A percentile compares a stretch with the other conserved stretches of the same genome.
phyloP scores from a whole-genome alignment of 2,113 vertebrate genomes.

The Greenwoodochromis staneri region DNA sequence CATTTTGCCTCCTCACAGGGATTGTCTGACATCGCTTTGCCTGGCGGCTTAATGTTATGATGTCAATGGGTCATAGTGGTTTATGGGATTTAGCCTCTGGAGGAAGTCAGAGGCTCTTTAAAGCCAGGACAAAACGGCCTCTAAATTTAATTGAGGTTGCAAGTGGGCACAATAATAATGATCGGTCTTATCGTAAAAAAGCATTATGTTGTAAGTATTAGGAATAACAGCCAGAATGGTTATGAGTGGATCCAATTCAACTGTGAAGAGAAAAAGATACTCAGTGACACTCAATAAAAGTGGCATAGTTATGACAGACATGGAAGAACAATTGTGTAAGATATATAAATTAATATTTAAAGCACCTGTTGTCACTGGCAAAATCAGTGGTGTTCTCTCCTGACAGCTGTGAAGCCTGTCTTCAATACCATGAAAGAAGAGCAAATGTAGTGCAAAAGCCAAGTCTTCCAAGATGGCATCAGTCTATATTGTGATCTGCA shows the following conservation, averaged over 20 bases:
- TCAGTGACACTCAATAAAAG: neutral
- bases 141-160: slow-evolving; percentile 72
- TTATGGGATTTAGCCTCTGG: slow-evolving; percentile 63
- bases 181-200: slow-evolving; percentile 56
- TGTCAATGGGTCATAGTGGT: slow-evolving; percentile 62
- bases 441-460: slow-evolving; percentile 13
- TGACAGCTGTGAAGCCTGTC: slow-evolving; percentile 6
- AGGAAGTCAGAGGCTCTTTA: slow-evolving; percentile 56
- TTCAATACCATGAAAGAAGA: neutral
- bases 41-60: slow-evolving; percentile 55
- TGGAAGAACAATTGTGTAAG: neutral
- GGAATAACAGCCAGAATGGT: slow-evolving; percentile 15
- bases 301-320: neutral
- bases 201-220: slow-evolving; percentile 45
- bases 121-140: slow-evolving; percentile 59
- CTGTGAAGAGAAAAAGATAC: neutral
- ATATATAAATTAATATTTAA: neutral
- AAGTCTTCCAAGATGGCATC: slow-evolving; percentile 28
- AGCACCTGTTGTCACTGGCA: slow-evolving; percentile 4
- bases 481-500: slow-evolving; percentile 34
- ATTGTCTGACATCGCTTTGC: slow-evolving; percentile 29
- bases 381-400: neutral
- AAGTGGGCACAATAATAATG: slow-evolving; percentile 60
- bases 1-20: slow-evolving; percentile 11
- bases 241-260: neutral